Base-by-base conservation (phyloP, 2,888 invertebrate genomes). In the Onchidella celtica region DNA sequence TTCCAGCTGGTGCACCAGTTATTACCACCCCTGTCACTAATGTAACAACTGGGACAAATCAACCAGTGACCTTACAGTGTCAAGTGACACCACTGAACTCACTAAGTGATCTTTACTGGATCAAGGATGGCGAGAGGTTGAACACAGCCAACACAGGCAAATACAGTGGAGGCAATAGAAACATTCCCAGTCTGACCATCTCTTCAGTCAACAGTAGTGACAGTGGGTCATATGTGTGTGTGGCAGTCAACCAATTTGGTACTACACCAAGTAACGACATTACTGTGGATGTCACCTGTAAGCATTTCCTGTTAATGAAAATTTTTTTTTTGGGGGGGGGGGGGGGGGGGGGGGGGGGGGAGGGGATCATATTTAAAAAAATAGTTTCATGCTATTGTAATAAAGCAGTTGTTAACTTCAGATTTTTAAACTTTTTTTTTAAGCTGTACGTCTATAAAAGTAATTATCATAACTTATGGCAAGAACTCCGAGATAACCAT, bases 81-180 rank as follows among this genome's bases (percentile, higher is more conserved):
- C 3, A 14, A 17, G 59, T 34, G 21, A 59, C 32, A n/a, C 34
- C 59, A 6, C 59, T 59, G 1, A 47, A 74, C 55, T 11, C 74
- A 29, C 27, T 74, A 17, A 59, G 14, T n/a, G 61, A 61, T 24
- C 29, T 74, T 34, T 74, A 74, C 61, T 74, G 74, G 74, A 74
- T 61, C 24, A 57, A 59, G 36, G 34, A 75, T 34, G 65, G 75
- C 27, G 29, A 9, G 17, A 6, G 40, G 40, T n/a, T 75, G 27
- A 29, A 36, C 63, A 63, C 65, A 21, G 11, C 17, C 40, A 34
- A 36, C 40, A 17, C 75, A 17, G 27, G 38, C 24, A 75, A 75
- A 47, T 75, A 75, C 63, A 4, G 27, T 17, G 75, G 75, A 11
- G 75, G 75, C 27, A 75, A 21, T 21, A 38, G 29, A 11, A 14